Base-by-base conservation (phyloP, 2,888 invertebrate genomes). In the Galeruca laticollis region DNA sequence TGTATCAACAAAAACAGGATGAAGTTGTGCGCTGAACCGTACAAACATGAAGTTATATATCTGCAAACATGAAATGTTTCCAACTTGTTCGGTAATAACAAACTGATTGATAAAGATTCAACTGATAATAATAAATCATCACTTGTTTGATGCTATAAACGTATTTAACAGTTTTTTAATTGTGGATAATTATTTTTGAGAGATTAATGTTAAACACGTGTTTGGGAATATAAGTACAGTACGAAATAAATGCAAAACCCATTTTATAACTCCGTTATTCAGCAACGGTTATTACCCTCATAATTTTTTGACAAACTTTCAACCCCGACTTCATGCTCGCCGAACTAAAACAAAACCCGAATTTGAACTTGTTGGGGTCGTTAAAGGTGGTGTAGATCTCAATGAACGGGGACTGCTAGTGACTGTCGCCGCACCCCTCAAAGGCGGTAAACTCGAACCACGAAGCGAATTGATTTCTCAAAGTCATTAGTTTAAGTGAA, bases 401-500 rank as follows among this genome's bases (percentile, higher is more conserved):
- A 35, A 35, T 35, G 56, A 57, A 35, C 10, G n/a, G 52, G 21
- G 18, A n/a, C 40, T 10, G 51, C 20, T 13, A 15, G 31, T n/a
- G n/a, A 54, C 31, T 33, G 20, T 35, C 35, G n/a, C 18, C 56
- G 15, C 56, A 15, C 33, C 56, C 56, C 56, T 57, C 15, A 9
- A 15, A 10, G 56, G 35, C 35, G 35, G 35, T 18, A 18, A 33
- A 18, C 15, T 31, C 35, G 56, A 57, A 57, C 35, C 56, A 15
- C 56, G 56, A 57, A 31, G 59, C n/a, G 66, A 66, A 66, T 66
- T 66, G 66, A 66, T 66, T 66, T 66, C 66, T 66, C 21, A 66
- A 66, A 66, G 66, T 66, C 66, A 66, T 66, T 66, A 66, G 66
- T 59, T 35, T 66, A 66, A 66, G 66, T 66, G 66, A 66, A 60